Evolutionary conservation across 2,888 invertebrate genomes (phyloP).

Genomic region (Parnassius orleans): DNA sequence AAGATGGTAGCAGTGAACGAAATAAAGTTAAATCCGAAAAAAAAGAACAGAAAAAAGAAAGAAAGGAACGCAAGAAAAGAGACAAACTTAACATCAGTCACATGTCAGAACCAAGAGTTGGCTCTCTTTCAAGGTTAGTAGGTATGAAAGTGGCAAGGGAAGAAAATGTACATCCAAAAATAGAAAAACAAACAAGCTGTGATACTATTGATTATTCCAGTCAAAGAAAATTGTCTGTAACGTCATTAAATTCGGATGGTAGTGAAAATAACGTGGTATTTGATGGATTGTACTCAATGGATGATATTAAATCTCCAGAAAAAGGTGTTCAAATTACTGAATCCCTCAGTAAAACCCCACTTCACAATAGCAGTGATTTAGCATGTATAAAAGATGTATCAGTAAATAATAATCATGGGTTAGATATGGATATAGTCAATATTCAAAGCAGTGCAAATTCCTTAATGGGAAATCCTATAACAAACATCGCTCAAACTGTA

Average conservation of each 20-base stretch:
- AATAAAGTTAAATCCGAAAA: slow-evolving; percentile 33
- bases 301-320: slow-evolving; percentile 55
- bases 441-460: slow-evolving; percentile 16
- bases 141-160: slow-evolving; percentile 55
- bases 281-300: slow-evolving; percentile 61
- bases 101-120: slow-evolving; percentile 26
- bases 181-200: slow-evolving; percentile 28
- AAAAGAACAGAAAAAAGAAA: slow-evolving; percentile 37
- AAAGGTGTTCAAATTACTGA: slow-evolving; percentile 27
- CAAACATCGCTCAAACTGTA: background rate
- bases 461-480: background rate
- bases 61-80: slow-evolving; percentile 37
- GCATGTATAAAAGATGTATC: slow-evolving; percentile 3
- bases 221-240: slow-evolving; percentile 53
- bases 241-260: slow-evolving; percentile 45
- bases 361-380: slow-evolving; percentile 11
- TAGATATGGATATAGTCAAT: background rate
- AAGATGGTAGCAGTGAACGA: slow-evolving; percentile 31
- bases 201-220: slow-evolving; percentile 21
- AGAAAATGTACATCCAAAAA: slow-evolving; percentile 23
- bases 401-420: background rate
- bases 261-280: slow-evolving; percentile 49
- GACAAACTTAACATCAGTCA: slow-evolving; percentile 26
- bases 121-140: slow-evolving; percentile 50
- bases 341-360: slow-evolving; percentile 19